phyloP scores from a whole-genome alignment of 1,140 invertebrate species.

The Aphidius ervi region DNA sequence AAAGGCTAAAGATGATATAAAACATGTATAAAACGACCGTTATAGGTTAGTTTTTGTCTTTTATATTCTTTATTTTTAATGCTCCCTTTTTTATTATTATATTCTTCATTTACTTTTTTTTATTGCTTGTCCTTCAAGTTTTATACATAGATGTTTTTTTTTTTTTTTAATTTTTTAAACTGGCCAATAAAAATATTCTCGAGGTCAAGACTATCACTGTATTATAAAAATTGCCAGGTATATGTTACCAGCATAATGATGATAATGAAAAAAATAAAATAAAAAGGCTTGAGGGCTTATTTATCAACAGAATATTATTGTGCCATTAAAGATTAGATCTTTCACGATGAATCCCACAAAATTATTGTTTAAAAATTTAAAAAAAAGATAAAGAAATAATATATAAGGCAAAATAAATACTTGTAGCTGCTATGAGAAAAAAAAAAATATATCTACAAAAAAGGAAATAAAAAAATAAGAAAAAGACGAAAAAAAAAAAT shows the following conservation, averaged over 20 bases:
- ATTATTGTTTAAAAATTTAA: slow-evolving; percentile 1
- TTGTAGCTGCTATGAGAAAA: background rate
- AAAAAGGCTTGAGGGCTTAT: too few relatives aligned
- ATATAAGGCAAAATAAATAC: background rate
- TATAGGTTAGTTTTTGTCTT: background rate
- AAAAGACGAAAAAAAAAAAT: slow-evolving; percentile 1
- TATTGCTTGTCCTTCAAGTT: too few relatives aligned
- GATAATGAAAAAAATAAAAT: too few relatives aligned
- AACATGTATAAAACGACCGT: slow-evolving; percentile 21
- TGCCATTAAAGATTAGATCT: too few relatives aligned
- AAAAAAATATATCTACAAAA: background rate
- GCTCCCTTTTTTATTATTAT: too few relatives aligned
- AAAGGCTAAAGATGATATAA: slow-evolving; percentile 20
- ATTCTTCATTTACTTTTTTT: background rate
- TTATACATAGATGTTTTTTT: too few relatives aligned
- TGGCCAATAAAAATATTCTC: too few relatives aligned
- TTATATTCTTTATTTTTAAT: too few relatives aligned
- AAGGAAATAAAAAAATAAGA: background rate
- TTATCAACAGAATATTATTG: too few relatives aligned
- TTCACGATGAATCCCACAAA: background rate
- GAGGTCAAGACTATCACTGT: slow-evolving; percentile 13
- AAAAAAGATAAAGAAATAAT: background rate
- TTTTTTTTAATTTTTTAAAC: too few relatives aligned
- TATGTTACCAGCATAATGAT: too few relatives aligned
- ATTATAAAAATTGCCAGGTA: too few relatives aligned